These are phyloP conservation scores for Acanthosepion lycidas DNA, from an alignment of 2,888 invertebrate species.

Conservation along the genomic window DNA sequence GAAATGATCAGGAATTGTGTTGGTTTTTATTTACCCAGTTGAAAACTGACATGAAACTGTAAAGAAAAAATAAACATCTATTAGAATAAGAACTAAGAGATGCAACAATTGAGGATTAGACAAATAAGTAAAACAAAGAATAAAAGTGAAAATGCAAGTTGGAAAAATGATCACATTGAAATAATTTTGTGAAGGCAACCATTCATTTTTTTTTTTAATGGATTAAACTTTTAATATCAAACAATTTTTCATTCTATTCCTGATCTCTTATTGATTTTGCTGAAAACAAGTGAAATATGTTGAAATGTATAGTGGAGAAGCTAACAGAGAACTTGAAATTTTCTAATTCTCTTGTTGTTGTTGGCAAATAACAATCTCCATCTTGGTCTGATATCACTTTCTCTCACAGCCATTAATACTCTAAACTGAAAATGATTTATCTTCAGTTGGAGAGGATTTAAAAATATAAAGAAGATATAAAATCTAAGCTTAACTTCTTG, in stretches of 20 bases:
- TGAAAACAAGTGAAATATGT: background rate
- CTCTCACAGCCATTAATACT: background rate
- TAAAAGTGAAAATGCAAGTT: background rate
- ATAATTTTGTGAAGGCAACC: background rate
- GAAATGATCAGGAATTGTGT: background rate
- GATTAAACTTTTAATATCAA: background rate
- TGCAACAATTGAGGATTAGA: background rate
- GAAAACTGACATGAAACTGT: constrained; percentile 21
- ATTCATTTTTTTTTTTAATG: background rate
- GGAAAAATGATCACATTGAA: background rate
- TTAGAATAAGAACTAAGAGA: background rate
- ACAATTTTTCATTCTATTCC: background rate
- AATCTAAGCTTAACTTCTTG: background rate
- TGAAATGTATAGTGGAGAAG: background rate
- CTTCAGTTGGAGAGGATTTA: background rate
- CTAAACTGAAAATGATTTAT: background rate
- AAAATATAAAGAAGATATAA: background rate
- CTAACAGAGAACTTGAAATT: background rate
- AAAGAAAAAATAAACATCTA: constrained; percentile 12
- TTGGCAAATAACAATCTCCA: background rate
- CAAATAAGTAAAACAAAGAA: background rate
- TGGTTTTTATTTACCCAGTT: constrained; percentile 33
- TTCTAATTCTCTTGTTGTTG: too few relatives aligned
- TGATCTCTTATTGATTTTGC: background rate
- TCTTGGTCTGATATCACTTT: background rate